These are phyloP conservation scores for Anas platyrhynchos DNA, from an alignment of 2,113 vertebrate species.

Conservation along the genomic window DNA sequence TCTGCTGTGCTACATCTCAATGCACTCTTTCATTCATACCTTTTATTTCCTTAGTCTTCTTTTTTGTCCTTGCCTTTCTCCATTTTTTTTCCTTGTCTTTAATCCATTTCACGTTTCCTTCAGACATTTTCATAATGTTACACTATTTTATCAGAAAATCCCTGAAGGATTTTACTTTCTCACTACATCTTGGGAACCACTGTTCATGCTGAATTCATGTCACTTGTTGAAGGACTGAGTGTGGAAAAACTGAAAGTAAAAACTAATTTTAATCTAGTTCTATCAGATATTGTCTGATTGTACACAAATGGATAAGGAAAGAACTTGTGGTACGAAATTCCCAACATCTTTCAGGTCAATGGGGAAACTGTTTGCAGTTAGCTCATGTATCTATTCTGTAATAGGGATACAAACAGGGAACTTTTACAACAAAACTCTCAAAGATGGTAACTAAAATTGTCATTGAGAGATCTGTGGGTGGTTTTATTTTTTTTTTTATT, in stretches of 20 bases:
- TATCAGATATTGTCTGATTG: background rate
- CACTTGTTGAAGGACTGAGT: background rate
- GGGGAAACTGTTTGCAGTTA: background rate
- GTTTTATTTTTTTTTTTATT: background rate
- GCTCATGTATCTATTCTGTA: background rate
- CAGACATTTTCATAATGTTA: conserved; percentile 5
- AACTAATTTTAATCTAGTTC: conserved; percentile 1
- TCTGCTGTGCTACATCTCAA: background rate
- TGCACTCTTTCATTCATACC: background rate
- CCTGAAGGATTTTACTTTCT: conserved; percentile 38
- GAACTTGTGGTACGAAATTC: background rate
- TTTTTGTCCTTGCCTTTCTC: conserved; percentile 7
- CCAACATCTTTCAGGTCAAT: background rate
- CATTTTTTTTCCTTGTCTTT: conserved; percentile 29
- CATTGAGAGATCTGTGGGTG: background rate
- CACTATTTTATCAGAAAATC: conserved; percentile 10
- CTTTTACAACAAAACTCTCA: background rate
- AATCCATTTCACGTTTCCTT: conserved; percentile 6
- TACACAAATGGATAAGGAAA: background rate
- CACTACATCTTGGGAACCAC: background rate
- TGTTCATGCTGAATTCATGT: conserved; percentile 2
- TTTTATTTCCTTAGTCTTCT: background rate
- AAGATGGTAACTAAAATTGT: background rate
- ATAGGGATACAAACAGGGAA: background rate
- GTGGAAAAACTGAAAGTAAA: background rate